Percentiles rank a stretch among this genome's conserved stretches.
These are phyloP conservation scores for Grallaria varia DNA, from an alignment of 2,113 vertebrate genomes.

Conservation along the genomic window DNA sequence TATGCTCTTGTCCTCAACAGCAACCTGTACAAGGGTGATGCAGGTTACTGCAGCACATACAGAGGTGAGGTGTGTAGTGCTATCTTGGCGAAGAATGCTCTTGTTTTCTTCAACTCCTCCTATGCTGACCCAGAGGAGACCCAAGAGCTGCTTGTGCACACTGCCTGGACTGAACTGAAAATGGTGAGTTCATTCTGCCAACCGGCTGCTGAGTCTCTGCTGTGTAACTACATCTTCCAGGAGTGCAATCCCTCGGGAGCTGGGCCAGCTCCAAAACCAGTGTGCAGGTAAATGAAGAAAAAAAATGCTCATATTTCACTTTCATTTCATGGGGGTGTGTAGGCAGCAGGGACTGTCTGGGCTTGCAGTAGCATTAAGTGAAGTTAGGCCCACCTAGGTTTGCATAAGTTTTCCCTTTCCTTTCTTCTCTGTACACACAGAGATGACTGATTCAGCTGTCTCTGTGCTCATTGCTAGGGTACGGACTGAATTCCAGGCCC, in stretches of 20 bases:
- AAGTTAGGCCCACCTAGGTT: neutral
- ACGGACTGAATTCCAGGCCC: neutral
- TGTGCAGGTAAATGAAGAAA: slow-evolving; percentile 87
- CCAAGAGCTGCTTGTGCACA: slow-evolving; percentile 88
- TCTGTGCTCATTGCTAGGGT: neutral
- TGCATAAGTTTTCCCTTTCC: neutral
- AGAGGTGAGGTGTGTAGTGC: slow-evolving; percentile 85
- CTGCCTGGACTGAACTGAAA: slow-evolving; percentile 83
- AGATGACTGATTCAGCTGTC: neutral
- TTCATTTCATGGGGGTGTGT: neutral
- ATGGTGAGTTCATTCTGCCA: slow-evolving; percentile 81
- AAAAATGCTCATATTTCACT: neutral
- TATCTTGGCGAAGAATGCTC: slow-evolving; percentile 75
- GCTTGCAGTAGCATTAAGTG: neutral
- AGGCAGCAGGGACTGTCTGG: neutral
- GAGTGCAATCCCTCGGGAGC: slow-evolving; percentile 87
- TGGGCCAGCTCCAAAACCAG: slow-evolving; percentile 84
- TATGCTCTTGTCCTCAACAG: slow-evolving; percentile 13
- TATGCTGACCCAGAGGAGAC: slow-evolving; percentile 85
- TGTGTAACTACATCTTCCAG: slow-evolving; percentile 90
- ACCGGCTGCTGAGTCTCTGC: slow-evolving; percentile 82
- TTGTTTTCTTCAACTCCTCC: slow-evolving; percentile 94
- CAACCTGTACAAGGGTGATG: slow-evolving; percentile 85
- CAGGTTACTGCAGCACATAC: slow-evolving; percentile 91
- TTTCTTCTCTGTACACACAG: neutral